A percentile compares a stretch with the other conserved stretches of the same genome.
phyloP scores from a whole-genome alignment of 30 jellyfish, hydroid and myxozoan species.

The Rhopilema esculentum region DNA sequence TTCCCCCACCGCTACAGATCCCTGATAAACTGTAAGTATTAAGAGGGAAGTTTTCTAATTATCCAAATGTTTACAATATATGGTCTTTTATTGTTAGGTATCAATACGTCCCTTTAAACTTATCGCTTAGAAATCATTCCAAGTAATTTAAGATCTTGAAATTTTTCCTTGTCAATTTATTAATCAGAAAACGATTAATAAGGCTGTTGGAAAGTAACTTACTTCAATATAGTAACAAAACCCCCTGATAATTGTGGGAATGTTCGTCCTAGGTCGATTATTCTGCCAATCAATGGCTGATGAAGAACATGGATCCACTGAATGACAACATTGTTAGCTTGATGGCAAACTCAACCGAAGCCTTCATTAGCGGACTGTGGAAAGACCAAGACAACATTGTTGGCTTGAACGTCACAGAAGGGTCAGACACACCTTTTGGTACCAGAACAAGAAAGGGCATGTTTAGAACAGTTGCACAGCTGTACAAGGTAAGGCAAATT shows the following conservation, averaged over 20 bases:
- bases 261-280: slow-evolving; percentile 82
- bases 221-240: too few species aligned
- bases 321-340: slow-evolving; percentile 91
- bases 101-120: too few species aligned
- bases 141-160: too few species aligned
- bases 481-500: slow-evolving; percentile 85
- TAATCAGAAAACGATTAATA: too few species aligned
- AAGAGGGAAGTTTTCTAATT: too few species aligned
- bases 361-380: slow-evolving; percentile 92
- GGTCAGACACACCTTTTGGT: slow-evolving; percentile 95
- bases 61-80: too few species aligned
- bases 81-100: too few species aligned
- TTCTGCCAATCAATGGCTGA: slow-evolving; percentile 98
- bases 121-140: too few species aligned
- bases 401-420: slow-evolving; percentile 96
- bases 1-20: too few species aligned
- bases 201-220: too few species aligned
- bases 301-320: slow-evolving; percentile 99
- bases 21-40: too few species aligned
- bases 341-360: slow-evolving; percentile 90
- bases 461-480: slow-evolving; percentile 99
- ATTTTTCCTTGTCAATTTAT: too few species aligned
- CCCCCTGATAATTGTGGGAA: neutral
- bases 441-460: slow-evolving; percentile 98
- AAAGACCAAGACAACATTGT: slow-evolving; percentile 95